Evolutionary conservation across 2,797 vertebrate species (phyloP), one percentile per base, ranked within the genome.

Genomic region (Lerista edwardsae): DNA sequence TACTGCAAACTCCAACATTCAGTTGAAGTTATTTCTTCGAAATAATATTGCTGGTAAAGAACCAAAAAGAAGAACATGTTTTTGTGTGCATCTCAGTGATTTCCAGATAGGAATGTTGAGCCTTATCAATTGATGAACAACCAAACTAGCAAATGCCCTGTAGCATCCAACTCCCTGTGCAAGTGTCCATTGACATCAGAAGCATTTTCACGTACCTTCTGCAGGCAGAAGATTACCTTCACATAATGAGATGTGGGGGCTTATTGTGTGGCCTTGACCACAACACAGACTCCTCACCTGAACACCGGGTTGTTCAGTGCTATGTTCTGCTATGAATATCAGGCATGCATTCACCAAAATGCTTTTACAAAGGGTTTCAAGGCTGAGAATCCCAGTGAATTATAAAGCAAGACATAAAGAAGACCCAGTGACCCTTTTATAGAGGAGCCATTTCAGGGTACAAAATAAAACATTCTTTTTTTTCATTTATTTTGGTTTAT

Each of bases 131-230:
- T 41, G 1, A 68, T 23, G 39, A 36, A 47, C 34, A 64, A 31
- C 14, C 44, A 74, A 86, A n/a, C 11, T 73, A n/a, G 57, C 25
- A 3, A 19, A 8, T 72, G 15, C 1, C 17, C 41, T 69, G 8
- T 2, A 61, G 1, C 67, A 39, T 41, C 67, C 75, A 51, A 80
- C 84, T 61, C 80, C 4, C 67, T 0, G 0, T 67, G 27, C 61
- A 1, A 27, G 41, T n/a, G 39, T 1, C 2, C 7, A 39, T 44
- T 9, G 69, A 69, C 25, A 81, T 78, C 3, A 73, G 4, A 0
- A 75, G 11, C 4, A 89, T 77, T 81, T 75, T 0, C 0, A 61
- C 4, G 14, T 80, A 65, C 68, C 85, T 85, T 65, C 2, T 41
- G 14, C 67, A 47, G 1, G 83, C 0, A 0, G 84, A 88, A 71